Conservation (phyloP, 2,113 vertebrate species). For the Alosa alosa region DNA sequence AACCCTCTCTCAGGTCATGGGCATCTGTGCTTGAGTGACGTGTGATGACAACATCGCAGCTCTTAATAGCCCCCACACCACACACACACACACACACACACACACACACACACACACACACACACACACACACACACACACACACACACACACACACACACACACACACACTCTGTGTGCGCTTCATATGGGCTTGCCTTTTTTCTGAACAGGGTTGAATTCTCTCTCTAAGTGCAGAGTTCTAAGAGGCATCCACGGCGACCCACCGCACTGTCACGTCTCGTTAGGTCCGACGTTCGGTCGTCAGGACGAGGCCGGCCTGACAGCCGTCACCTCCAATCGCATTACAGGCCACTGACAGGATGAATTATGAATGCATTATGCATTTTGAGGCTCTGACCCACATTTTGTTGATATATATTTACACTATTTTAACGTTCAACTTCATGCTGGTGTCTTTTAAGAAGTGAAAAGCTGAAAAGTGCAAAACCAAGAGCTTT, state of each 20-base stretch:
- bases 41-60: neutral
- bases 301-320: slow-evolving; percentile 55
- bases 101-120: too few relatives aligned
- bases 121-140: too few relatives aligned
- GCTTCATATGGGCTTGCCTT: neutral
- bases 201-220: neutral
- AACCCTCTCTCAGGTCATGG: neutral
- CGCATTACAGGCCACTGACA: slow-evolving; percentile 60
- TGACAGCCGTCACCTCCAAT: slow-evolving; percentile 68
- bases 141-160: too few relatives aligned
- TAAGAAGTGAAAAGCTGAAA: neutral
- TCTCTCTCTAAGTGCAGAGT: neutral
- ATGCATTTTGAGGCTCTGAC: slow-evolving; percentile 37
- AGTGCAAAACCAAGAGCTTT: neutral
- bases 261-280: slow-evolving; percentile 48
- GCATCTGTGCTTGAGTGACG: neutral
- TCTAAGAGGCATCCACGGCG: neutral
- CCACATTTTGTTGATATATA: slow-evolving; percentile 30
- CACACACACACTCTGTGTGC: too few relatives aligned
- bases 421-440: neutral
- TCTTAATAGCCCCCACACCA: neutral
- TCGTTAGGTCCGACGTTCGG: slow-evolving; percentile 53
- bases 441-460: neutral
- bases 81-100: too few relatives aligned
- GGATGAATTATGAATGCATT: slow-evolving; percentile 68